Evolutionary conservation across 1,140 invertebrate genomes (phyloP).

Genomic region (Phenacoccus solenopsis): DNA sequence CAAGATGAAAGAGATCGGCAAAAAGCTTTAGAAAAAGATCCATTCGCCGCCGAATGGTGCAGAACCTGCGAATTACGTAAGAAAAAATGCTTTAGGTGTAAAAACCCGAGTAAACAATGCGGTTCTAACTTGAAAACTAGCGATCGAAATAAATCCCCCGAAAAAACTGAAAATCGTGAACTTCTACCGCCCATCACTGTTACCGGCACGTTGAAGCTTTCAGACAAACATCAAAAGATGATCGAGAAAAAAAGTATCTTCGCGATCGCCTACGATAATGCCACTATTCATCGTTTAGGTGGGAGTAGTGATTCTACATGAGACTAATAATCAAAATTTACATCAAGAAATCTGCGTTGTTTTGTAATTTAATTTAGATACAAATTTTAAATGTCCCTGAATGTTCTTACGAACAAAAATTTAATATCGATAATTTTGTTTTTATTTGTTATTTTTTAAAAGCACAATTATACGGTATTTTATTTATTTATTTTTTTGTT

Average conservation of each 20-base stretch:
- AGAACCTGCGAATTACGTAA: slow-evolving; percentile 24
- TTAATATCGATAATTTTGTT: no score
- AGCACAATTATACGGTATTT: no score
- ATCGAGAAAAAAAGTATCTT: slow-evolving; percentile 88
- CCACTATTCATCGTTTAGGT: slow-evolving; percentile 40
- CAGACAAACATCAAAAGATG: slow-evolving; percentile 44
- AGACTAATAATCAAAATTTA: no score
- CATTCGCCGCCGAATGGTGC: background rate
- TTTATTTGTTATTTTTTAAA: no score
- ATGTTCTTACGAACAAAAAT: no score
- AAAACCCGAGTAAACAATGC: no score
- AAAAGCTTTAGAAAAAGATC: background rate
- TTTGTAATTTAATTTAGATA: no score
- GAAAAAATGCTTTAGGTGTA: no score
- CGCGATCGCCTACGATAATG: slow-evolving; percentile 80
- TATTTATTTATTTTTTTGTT: no score
- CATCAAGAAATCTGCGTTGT: no score
- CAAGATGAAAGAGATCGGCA: background rate
- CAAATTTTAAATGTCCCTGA: no score
- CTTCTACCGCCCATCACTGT: background rate
- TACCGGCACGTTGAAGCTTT: background rate
- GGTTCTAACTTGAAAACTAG: background rate
- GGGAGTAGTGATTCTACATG: background rate
- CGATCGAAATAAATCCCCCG: background rate
- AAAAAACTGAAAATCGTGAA: background rate